Conservation (phyloP, 2,888 invertebrate species). For the Megalurothrips usitatus region DNA sequence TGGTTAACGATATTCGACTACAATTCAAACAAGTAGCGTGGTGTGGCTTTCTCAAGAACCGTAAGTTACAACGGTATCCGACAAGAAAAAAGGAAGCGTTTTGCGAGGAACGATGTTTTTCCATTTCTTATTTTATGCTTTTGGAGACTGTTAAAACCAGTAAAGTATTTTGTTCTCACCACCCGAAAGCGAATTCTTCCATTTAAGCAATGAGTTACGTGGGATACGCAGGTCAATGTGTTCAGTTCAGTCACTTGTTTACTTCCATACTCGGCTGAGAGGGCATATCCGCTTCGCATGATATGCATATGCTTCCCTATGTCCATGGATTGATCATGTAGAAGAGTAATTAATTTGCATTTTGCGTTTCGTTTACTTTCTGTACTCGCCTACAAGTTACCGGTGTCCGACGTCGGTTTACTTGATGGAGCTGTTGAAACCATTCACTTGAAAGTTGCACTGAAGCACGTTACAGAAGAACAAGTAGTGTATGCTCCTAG, state of each 20-base stretch:
- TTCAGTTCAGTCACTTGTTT: background rate
- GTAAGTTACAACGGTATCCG: background rate
- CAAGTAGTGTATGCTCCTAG: no score
- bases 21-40: no score
- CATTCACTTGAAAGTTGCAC: no score
- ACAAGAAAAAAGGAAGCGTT: background rate
- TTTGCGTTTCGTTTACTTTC: slow-evolving; percentile 44
- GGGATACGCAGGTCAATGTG: background rate
- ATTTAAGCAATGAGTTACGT: background rate
- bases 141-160: no score
- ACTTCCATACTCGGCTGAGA: background rate
- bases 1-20: background rate
- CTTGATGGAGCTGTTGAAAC: no score
- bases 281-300: slow-evolving; percentile 19
- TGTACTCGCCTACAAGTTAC: no score
- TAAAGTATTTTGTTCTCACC: background rate
- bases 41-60: no score
- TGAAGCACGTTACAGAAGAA: slow-evolving; percentile 43
- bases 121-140: background rate
- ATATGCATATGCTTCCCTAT: slow-evolving; percentile 43
- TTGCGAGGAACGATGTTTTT: background rate
- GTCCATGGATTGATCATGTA: background rate
- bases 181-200: background rate
- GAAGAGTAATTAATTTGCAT: slow-evolving; percentile 44
- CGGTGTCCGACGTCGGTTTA: no score